Conservation (phyloP, 2,888 invertebrate species). For the Ichneumon xanthorius region DNA sequence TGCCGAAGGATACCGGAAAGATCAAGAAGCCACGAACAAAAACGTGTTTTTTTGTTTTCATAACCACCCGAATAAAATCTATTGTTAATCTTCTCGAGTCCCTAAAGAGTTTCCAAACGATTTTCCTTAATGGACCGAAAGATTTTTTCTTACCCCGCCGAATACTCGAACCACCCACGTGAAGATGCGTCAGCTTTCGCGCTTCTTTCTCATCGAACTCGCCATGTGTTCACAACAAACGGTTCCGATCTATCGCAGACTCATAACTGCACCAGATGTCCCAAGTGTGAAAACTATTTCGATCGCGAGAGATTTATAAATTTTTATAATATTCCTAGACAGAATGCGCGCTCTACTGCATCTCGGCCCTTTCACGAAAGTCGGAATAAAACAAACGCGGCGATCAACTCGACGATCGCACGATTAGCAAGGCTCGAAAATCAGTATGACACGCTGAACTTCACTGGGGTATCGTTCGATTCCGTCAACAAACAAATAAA, state of each 20-base stretch:
- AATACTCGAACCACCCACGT: slow-evolving; percentile 46
- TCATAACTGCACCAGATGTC: neutral
- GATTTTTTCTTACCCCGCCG: slow-evolving; percentile 21
- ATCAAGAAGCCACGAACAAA: slow-evolving; percentile 19
- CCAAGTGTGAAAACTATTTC: slow-evolving; percentile 8
- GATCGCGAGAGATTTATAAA: slow-evolving; percentile 15
- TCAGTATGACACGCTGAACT: too few relatives aligned
- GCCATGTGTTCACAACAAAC: neutral
- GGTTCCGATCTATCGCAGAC: neutral
- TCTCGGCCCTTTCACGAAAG: too few relatives aligned
- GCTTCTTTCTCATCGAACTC: slow-evolving; percentile 1
- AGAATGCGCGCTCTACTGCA: too few relatives aligned
- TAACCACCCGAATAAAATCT: slow-evolving; percentile 22
- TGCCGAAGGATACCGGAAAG: slow-evolving; percentile 28
- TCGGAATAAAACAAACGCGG: too few relatives aligned
- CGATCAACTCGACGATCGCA: too few relatives aligned
- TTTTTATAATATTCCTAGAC: too few relatives aligned
- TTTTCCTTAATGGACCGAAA: slow-evolving; percentile 29
- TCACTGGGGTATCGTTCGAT: too few relatives aligned
- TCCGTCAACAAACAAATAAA: too few relatives aligned
- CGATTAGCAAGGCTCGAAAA: too few relatives aligned
- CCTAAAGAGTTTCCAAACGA: slow-evolving; percentile 46
- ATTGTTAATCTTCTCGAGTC: slow-evolving; percentile 24
- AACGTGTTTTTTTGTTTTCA: slow-evolving; percentile 25
- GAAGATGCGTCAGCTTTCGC: slow-evolving; percentile 45